A percentile compares a stretch with the other conserved stretches of the same genome.
Conservation (phyloP, 2,797 vertebrate species). For the Sebastes reedi region DNA sequence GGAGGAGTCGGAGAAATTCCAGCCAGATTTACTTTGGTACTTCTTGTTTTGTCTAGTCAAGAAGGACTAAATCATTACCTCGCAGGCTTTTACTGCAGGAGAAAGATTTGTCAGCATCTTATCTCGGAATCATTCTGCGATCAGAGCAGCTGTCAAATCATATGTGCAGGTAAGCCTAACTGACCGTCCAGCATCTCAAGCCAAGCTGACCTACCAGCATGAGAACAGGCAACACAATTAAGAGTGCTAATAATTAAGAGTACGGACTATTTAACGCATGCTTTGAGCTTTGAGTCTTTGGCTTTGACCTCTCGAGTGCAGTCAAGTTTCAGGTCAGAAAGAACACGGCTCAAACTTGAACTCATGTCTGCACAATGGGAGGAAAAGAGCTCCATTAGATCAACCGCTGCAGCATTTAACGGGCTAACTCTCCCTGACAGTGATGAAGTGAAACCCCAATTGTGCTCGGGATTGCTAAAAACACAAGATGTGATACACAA, state of each 20-base stretch:
- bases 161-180: conserved; percentile 26
- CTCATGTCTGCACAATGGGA: conserved; percentile 53
- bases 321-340: conserved; percentile 76
- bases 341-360: conserved; percentile 56
- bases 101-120: neutral
- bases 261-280: conserved; percentile 48
- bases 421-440: conserved; percentile 59
- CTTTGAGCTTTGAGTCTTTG: conserved; percentile 57
- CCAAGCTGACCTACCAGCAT: conserved; percentile 66
- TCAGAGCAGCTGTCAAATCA: conserved; percentile 49
- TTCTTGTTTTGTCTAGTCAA: conserved; percentile 8
- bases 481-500: conserved; percentile 41
- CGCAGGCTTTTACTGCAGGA: neutral
- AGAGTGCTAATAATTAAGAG: conserved; percentile 55
- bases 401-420: conserved; percentile 35
- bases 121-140: conserved; percentile 16
- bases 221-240: conserved; percentile 63
- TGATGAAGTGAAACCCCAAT: conserved; percentile 48
- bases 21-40: conserved; percentile 31
- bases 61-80: neutral
- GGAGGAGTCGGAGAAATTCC: conserved; percentile 53
- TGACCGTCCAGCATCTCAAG: conserved; percentile 41
- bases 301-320: conserved; percentile 66
- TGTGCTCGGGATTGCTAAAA: conserved; percentile 42
- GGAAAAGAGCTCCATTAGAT: conserved; percentile 64